Evolutionary conservation across 2,113 vertebrate species (phyloP).

Genomic region (Channa argus): DNA sequence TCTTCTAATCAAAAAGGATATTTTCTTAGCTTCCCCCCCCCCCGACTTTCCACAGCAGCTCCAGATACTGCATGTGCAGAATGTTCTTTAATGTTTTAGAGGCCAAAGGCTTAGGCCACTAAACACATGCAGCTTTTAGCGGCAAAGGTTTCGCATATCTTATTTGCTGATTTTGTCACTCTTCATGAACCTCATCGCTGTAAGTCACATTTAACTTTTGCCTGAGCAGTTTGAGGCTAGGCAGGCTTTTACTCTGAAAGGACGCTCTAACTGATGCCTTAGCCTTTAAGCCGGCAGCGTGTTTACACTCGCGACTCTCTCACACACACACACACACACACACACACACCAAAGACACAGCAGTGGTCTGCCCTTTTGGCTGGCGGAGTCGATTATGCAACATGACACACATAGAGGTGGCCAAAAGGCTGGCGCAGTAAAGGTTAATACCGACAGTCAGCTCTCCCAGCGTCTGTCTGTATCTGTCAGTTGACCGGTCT

Average conservation of each 20-base stretch:
- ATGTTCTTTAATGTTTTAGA: constrained; percentile 34
- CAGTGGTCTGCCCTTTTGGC: constrained; percentile 38
- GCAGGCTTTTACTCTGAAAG: constrained; percentile 15
- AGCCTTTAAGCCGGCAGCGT: constrained; percentile 37
- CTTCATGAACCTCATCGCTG: constrained; percentile 33
- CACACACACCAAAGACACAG: constrained; percentile 28
- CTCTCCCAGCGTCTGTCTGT: constrained; percentile 29
- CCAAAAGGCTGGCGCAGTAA: constrained; percentile 36
- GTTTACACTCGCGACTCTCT: constrained; percentile 43
- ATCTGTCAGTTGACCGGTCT: constrained; percentile 4
- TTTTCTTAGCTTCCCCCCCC: constrained; percentile 58
- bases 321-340: constrained; percentile 20
- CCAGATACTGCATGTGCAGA: constrained; percentile 49
- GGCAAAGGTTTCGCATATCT: constrained; percentile 24
- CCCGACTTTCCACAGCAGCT: constrained; percentile 9
- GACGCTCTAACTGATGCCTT: constrained; percentile 20
- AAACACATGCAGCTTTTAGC: constrained; percentile 34
- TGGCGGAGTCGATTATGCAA: constrained; percentile 54
- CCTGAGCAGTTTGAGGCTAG: not conserved
- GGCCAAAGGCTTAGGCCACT: constrained; percentile 47
- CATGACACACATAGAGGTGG: constrained; percentile 47
- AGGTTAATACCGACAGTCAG: constrained; percentile 50
- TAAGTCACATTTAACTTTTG: constrained; percentile 3
- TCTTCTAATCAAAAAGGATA: constrained; percentile 75
- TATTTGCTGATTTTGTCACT: constrained; percentile 47